Evolutionary conservation across 2,888 invertebrate species (phyloP).

Genomic region (Phyllotreta cruciferae): DNA sequence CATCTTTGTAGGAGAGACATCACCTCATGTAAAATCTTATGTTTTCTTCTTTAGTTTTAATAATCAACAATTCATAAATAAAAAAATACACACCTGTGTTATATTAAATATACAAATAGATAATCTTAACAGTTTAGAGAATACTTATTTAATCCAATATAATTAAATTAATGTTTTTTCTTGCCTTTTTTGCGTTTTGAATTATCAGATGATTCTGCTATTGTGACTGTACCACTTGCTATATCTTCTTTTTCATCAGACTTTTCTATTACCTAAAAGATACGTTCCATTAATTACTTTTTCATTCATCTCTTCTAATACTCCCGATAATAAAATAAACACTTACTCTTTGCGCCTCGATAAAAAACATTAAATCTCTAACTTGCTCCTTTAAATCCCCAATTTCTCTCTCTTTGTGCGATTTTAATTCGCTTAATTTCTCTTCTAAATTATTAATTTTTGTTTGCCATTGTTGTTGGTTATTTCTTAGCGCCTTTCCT

Average conservation of each 20-base stretch:
- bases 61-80: too few species aligned
- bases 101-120: neutral
- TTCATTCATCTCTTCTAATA: neutral
- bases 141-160: neutral
- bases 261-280: conserved; percentile 60
- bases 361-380: conserved; percentile 95
- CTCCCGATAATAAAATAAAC: neutral
- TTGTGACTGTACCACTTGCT: conserved; percentile 68
- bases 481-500: conserved; percentile 76
- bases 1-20: too few species aligned
- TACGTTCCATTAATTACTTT: conserved; percentile 5
- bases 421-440: conserved; percentile 58
- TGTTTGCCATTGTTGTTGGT: conserved; percentile 77
- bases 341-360: conserved; percentile 77
- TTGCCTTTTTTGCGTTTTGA: conserved; percentile 46
- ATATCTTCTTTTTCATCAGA: conserved; percentile 67
- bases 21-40: too few species aligned
- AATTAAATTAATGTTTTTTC: conserved; percentile 38
- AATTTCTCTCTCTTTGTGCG: conserved; percentile 70
- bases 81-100: neutral
- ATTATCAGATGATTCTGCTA: conserved; percentile 58
- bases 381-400: conserved; percentile 89
- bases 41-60: too few species aligned
- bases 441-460: conserved; percentile 67
- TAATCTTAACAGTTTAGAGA: neutral